Evolutionary conservation across 2,113 vertebrate genomes (phyloP).

Genomic region (Plectropomus leopardus): DNA sequence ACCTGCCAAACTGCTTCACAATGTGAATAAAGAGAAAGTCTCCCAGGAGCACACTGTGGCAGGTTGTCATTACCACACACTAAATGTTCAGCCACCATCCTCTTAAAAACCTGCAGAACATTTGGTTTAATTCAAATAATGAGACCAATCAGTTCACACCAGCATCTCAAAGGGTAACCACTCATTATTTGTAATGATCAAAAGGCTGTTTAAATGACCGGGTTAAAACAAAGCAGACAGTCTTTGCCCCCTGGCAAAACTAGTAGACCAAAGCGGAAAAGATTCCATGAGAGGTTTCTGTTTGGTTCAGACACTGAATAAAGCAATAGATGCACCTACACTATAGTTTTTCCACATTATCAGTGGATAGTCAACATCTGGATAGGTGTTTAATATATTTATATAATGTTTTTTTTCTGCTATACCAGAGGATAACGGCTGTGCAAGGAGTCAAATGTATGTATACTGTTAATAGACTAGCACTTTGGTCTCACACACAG

Average conservation of each 20-base stretch:
- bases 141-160: constrained; percentile 60
- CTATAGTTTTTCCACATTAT: neutral
- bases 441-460: neutral
- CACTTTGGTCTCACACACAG: neutral
- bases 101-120: constrained; percentile 54
- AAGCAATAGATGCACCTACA: neutral
- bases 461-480: no score
- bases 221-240: constrained; percentile 33
- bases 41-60: constrained; percentile 24
- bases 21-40: constrained; percentile 22
- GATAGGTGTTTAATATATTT: neutral
- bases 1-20: neutral
- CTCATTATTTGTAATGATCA: constrained; percentile 55
- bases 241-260: constrained; percentile 42
- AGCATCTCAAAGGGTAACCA: constrained; percentile 47
- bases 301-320: neutral
- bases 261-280: neutral
- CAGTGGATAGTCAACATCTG: constrained; percentile 6
- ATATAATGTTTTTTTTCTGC: neutral
- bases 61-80: constrained; percentile 57
- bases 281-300: neutral
- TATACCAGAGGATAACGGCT: neutral
- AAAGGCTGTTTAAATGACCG: constrained; percentile 55
- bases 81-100: constrained; percentile 47
- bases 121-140: constrained; percentile 69